phyloP scores from a whole-genome alignment of 2,888 invertebrate species.

The Atrina japonica region DNA sequence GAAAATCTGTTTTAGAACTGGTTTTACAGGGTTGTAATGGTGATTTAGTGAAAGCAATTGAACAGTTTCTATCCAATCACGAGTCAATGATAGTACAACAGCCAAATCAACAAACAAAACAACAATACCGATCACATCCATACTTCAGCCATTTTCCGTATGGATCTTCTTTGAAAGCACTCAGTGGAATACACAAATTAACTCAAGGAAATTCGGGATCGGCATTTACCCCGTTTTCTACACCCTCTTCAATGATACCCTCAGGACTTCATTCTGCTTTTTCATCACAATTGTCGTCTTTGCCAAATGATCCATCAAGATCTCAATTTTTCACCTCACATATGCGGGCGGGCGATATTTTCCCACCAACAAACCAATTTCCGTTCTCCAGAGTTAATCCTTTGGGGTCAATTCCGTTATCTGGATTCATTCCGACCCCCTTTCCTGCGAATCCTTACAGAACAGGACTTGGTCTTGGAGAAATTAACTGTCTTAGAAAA shows the following conservation, averaged over 20 bases:
- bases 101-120: conserved; percentile 29
- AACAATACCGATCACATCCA: conserved; percentile 50
- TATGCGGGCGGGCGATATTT: conserved; percentile 43
- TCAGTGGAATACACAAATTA: conserved; percentile 46
- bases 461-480: conserved; percentile 41
- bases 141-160: conserved; percentile 50
- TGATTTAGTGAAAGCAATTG: conserved; percentile 93
- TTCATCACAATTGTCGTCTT: conserved; percentile 63
- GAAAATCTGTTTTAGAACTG: conserved; percentile 93
- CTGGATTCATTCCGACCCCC: conserved; percentile 63
- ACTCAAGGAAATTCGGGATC: conserved; percentile 72
- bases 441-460: conserved; percentile 69
- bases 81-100: conserved; percentile 73
- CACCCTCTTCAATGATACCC: conserved; percentile 50
- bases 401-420: conserved; percentile 51
- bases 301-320: conserved; percentile 49
- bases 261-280: conserved; percentile 75
- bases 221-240: conserved; percentile 79
- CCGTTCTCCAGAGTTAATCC: conserved; percentile 44
- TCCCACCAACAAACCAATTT: conserved; percentile 49
- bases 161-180: conserved; percentile 50
- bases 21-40: conserved; percentile 96
- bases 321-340: conserved; percentile 29
- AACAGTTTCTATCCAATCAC: conserved; percentile 86
- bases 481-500: conserved; percentile 39